phyloP scores from a whole-genome alignment of 2,888 invertebrate genomes.

The Hirudinaria manillensis region DNA sequence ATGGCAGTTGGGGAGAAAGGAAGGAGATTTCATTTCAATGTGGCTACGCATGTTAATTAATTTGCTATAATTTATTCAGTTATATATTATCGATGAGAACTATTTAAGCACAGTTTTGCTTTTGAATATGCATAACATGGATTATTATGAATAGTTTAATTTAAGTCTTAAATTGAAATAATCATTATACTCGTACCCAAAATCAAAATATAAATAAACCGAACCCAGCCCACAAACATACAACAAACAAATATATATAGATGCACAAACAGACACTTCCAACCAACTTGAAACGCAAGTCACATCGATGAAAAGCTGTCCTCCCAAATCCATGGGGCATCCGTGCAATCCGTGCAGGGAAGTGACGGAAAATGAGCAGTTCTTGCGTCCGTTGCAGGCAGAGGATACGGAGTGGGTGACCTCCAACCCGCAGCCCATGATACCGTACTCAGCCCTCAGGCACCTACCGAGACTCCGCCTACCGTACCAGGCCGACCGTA shows the following conservation, averaged over 20 bases:
- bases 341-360: conserved; percentile 8
- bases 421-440: conserved; percentile 8
- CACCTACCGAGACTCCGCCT: conserved; percentile 1
- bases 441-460: conserved; percentile 1
- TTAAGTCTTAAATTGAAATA: too few relatives aligned
- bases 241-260: too few relatives aligned
- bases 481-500: not conserved
- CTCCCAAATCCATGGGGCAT: not conserved
- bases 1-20: not conserved
- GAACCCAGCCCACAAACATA: too few relatives aligned
- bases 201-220: too few relatives aligned
- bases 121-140: too few relatives aligned
- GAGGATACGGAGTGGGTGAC: not conserved
- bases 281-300: not conserved
- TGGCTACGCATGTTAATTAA: too few relatives aligned
- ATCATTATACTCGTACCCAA: too few relatives aligned
- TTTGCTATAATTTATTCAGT: too few relatives aligned
- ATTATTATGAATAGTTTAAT: too few relatives aligned
- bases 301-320: not conserved
- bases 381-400: not conserved
- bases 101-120: too few relatives aligned
- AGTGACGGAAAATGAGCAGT: not conserved
- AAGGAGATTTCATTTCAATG: not conserved
- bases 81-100: too few relatives aligned
- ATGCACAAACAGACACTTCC: too few relatives aligned